Percentiles rank a stretch among this genome's conserved stretches.
phyloP scores from a whole-genome alignment of 2,888 invertebrate species.

The Trissoscelio sp. region DNA sequence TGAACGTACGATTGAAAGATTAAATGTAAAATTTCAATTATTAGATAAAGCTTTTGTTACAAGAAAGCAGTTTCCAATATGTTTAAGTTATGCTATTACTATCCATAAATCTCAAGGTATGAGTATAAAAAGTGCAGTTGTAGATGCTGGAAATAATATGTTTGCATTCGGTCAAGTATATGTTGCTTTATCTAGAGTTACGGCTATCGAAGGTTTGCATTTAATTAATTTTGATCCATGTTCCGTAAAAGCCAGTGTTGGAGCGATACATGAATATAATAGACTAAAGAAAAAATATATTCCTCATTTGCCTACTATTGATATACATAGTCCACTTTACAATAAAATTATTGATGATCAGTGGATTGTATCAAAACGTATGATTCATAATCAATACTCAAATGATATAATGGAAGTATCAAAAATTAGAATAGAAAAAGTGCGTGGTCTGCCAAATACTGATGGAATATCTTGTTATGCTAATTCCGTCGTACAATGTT shows the following conservation, averaged over 20 bases:
- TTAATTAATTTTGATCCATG: no score
- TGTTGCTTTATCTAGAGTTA: background rate
- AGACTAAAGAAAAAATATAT: slow-evolving; percentile 60
- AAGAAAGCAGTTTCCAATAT: no score
- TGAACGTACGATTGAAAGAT: no score
- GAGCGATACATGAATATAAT: slow-evolving; percentile 69
- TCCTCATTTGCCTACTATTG: slow-evolving; percentile 8
- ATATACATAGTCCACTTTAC: background rate
- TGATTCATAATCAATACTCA: background rate
- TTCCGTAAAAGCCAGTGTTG: slow-evolving; percentile 54
- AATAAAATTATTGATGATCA: slow-evolving; percentile 6
- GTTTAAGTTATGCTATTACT: no score
- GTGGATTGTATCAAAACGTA: slow-evolving; percentile 3
- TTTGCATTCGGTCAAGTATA: no score
- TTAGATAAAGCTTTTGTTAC: no score
- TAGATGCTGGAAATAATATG: no score
- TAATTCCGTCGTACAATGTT: slow-evolving; percentile 28
- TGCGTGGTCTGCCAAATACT: slow-evolving; percentile 17
- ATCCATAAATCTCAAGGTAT: no score
- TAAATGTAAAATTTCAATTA: no score
- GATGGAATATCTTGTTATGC: slow-evolving; percentile 25
- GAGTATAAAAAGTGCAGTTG: no score
- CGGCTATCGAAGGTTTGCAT: background rate
- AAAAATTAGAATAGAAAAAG: no score
- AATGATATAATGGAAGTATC: background rate